These are phyloP conservation scores for Columba guinea DNA, from an alignment of 2,797 vertebrate species.

Conservation along the genomic window DNA sequence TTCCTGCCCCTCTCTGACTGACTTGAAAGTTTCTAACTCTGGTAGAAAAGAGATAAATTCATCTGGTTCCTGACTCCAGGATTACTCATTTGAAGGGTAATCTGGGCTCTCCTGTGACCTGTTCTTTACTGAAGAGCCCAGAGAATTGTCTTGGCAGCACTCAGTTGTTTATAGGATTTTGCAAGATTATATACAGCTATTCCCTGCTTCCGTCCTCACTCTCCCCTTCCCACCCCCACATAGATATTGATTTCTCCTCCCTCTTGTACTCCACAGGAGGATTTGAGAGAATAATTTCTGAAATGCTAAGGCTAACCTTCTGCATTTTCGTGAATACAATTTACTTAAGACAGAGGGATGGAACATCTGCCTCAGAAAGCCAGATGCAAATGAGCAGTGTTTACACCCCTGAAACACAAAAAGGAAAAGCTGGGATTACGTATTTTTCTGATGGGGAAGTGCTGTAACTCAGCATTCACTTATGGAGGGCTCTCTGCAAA, in stretches of 20 bases:
- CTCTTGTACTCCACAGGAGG: not conserved
- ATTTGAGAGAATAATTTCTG: not conserved
- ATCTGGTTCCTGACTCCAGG: not conserved
- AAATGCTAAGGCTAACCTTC: not conserved
- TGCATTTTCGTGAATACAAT: not conserved
- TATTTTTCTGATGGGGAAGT: not conserved
- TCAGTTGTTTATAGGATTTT: constrained; percentile 33
- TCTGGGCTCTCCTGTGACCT: constrained; percentile 25
- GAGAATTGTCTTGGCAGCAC: constrained; percentile 28
- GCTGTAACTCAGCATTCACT: not conserved
- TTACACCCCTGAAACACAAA: not conserved
- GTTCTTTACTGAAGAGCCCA: not conserved
- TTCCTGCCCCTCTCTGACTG: not conserved
- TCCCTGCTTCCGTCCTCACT: not conserved
- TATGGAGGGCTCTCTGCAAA: not conserved
- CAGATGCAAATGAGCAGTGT: not conserved
- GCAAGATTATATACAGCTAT: constrained; percentile 41
- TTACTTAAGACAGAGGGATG: not conserved
- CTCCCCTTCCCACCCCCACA: not conserved
- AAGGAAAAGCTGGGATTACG: not conserved
- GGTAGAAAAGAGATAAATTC: not conserved
- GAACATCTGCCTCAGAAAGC: not conserved
- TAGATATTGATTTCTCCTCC: constrained; percentile 1
- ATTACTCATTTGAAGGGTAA: constrained; percentile 48
- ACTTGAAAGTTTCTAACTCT: not conserved